Conservation (phyloP, 2,113 vertebrate species). For the Gymnorhina tibicen region DNA sequence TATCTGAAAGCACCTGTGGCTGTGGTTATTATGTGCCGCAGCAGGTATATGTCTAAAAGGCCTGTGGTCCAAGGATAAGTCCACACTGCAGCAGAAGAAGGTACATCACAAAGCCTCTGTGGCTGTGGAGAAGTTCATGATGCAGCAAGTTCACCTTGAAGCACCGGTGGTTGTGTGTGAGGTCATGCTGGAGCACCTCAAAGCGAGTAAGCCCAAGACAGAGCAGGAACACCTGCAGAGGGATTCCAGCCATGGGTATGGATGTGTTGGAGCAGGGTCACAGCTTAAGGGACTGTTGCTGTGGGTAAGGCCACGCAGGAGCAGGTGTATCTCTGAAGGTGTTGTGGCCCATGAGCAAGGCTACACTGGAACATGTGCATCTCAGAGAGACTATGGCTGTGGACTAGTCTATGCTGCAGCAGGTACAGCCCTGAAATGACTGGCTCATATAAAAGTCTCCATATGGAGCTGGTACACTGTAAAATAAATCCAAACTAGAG, state of each 20-base stretch:
- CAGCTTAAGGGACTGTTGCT: neutral
- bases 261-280: neutral
- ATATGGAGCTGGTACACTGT: neutral
- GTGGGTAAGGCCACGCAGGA: neutral
- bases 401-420: neutral
- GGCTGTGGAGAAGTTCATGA: too few relatives aligned
- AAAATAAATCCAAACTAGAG: neutral
- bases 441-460: neutral
- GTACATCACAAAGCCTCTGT: neutral
- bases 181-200: neutral
- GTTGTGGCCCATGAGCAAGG: neutral
- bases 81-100: neutral
- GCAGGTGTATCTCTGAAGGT: neutral
- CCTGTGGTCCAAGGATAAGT: neutral
- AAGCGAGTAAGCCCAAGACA: neutral
- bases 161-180: neutral
- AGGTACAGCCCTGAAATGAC: neutral
- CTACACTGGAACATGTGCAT: rapidly evolving
- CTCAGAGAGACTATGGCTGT: neutral
- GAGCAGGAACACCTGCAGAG: neutral
- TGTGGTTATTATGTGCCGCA: neutral
- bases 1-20: neutral
- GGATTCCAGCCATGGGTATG: neutral
- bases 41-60: neutral
- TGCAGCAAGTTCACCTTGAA: neutral